Evolutionary conservation across 2,113 vertebrate genomes (phyloP), one percentile per base, ranked within the genome.

Genomic region (Pan troglodytes): DNA sequence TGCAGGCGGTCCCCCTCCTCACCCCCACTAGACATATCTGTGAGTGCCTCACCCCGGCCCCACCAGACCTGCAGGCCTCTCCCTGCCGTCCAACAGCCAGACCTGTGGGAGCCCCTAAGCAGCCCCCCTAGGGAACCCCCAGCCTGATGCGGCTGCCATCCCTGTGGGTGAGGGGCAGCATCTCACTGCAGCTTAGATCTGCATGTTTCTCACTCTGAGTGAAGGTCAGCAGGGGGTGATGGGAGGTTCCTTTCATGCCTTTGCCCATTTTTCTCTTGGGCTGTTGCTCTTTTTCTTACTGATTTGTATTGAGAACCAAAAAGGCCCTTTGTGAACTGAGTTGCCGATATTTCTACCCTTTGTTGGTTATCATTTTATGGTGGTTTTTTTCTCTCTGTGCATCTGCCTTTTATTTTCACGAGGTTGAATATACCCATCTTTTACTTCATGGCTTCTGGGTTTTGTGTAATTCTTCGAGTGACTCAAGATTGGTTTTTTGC

Each of bases 381-480:
- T 67, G 88, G 75, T 40, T 67, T 43, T 43, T 43, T 25, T 30
- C 38, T 22, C 38, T 27, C 43, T 13, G 25, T 32, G 67, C 10
- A 68, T 81, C 50, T 94, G 57, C 48, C 72, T 96, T 90, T 88
- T 86, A 80, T 73, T 92, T 89, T 94, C 38, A 52, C 23, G 10
- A 96, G 27, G 57, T 35, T 73, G 85, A 82, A 78, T 85, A n/a
- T 50, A 78, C 30, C 38, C 72, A 48, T 88, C 50, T 88, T 80
- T 81, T 76, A 84, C 45, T 92, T 94, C 67, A 93, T 57, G 25
- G 57, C 48, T 96, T 95, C 45, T 97, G 86, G 80, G 43, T 89
- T 93, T 93, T 96, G 52, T 95, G 55, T 97, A 94, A 97, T 93
- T 96, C 85, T 96, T 97, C 88, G 94, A 96, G 95, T 93, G 75